Percentiles rank a stretch among this genome's conserved stretches.
Evolutionary conservation across 2,113 vertebrate genomes (phyloP).

Genomic region (Scalopus aquaticus): DNA sequence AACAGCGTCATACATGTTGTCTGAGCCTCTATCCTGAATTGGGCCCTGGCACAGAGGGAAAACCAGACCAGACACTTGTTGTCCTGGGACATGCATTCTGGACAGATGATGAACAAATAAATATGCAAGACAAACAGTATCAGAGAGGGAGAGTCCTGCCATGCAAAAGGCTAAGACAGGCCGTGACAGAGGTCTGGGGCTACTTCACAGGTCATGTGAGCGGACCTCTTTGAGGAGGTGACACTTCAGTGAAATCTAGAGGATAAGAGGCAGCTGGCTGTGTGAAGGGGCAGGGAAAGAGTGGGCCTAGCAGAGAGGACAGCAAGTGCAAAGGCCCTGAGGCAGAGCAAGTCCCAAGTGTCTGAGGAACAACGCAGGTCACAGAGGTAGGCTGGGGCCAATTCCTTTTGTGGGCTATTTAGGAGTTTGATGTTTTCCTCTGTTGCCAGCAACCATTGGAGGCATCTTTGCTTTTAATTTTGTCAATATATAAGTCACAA

Average conservation of each 20-base stretch:
- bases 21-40: background rate
- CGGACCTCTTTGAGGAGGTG: background rate
- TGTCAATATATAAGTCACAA: background rate
- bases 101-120: background rate
- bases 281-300: background rate
- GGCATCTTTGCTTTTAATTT: background rate
- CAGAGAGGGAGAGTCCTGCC: background rate
- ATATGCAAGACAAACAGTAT: background rate
- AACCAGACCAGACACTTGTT: background rate
- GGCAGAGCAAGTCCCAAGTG: background rate
- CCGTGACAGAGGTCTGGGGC: background rate
- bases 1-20: no score
- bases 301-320: background rate
- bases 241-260: background rate
- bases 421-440: background rate
- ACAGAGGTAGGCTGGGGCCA: background rate
- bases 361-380: background rate
- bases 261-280: background rate
- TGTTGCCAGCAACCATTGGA: background rate
- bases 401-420: background rate
- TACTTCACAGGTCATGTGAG: background rate
- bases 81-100: background rate
- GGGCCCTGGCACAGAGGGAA: background rate
- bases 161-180: background rate
- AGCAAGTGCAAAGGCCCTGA: background rate